phyloP scores from a whole-genome alignment of 2,113 vertebrate genomes.

The crab-eating macaque (Macaca fascicularis) region T2T-MFA8v1.1 NC_088386.1:99436501-99437000 shows the following conservation, averaged over 20 bases:
- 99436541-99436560: too few species aligned
- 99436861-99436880: background rate
- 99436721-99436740: background rate
- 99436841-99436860: background rate
- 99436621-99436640: too few species aligned
- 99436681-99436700: too few species aligned
- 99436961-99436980: background rate
- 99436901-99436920: background rate
- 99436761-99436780: background rate
- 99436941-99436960: background rate
- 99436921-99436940: constrained; percentile 5
- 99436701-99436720: background rate
- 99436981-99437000: background rate
- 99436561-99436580: too few species aligned
- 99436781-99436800: background rate
- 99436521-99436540: too few species aligned
- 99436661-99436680: too few species aligned
- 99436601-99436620: too few species aligned
- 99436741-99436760: background rate
- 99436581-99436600: too few species aligned
- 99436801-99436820: background rate
- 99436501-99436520: too few species aligned
- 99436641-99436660: too few species aligned
- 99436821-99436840: constrained; percentile 13
- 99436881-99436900: constrained; percentile 8